These are phyloP conservation scores for Podargus strigoides DNA, from an alignment of 2,797 vertebrate species.

Conservation along the genomic window DNA sequence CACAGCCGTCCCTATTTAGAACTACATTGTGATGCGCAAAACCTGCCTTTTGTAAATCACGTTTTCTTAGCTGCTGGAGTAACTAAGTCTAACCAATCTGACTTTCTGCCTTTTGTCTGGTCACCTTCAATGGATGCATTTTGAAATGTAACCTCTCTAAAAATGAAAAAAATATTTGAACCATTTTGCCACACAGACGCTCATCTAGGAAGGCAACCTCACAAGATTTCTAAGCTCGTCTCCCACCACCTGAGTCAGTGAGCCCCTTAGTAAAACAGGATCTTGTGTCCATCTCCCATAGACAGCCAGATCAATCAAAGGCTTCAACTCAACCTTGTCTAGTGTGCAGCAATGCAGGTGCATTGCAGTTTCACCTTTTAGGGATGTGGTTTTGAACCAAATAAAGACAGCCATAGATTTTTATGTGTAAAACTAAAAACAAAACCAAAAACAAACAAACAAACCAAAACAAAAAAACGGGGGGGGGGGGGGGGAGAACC, in stretches of 20 bases:
- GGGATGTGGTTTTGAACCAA: not conserved
- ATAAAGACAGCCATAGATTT: not conserved
- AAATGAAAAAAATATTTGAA: not conserved
- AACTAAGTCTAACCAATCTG: not conserved
- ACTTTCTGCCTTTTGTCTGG: conserved; percentile 15
- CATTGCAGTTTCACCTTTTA: not conserved
- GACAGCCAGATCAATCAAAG: not conserved
- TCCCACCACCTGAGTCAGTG: not conserved
- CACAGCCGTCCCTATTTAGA: not conserved
- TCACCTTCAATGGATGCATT: not conserved
- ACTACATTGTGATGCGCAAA: not conserved
- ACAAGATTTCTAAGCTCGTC: not conserved
- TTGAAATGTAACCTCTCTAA: not conserved
- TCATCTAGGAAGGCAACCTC: not conserved
- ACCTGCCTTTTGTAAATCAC: not conserved
- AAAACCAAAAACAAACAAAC: rapidly evolving
- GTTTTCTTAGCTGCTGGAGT: conserved; percentile 1
- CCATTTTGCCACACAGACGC: rapidly evolving
- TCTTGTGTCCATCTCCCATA: not conserved
- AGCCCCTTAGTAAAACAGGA: not conserved
- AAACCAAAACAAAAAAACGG: no score
- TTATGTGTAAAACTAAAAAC: not conserved
- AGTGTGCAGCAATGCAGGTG: not conserved
- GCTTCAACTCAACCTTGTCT: not conserved
- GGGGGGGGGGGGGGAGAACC: no score